Evolutionary conservation across 2,113 vertebrate genomes (phyloP).

Genomic region (Salvelinus alpinus): DNA sequence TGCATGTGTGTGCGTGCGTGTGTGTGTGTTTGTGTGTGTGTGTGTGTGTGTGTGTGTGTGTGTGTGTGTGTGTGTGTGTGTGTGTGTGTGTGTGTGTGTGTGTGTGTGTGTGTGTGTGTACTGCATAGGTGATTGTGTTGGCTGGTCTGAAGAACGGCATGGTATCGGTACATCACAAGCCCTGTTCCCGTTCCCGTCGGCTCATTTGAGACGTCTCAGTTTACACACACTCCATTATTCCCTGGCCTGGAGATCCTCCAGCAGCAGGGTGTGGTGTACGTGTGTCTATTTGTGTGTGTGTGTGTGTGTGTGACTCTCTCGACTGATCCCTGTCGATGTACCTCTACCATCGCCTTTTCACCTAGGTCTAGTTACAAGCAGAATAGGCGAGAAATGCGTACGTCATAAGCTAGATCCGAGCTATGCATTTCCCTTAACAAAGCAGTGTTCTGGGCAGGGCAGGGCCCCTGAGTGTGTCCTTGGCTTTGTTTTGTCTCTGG

Average conservation of each 20-base stretch:
- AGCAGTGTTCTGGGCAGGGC: slow-evolving; percentile 11
- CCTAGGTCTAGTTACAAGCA: not conserved
- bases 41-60: slow-evolving; percentile 4
- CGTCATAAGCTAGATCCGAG: too few relatives aligned
- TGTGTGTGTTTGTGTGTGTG: slow-evolving; percentile 8
- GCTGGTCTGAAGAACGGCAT: slow-evolving; percentile 22
- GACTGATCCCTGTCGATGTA: not conserved
- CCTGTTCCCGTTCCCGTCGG: slow-evolving; percentile 49
- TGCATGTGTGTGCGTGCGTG: slow-evolving; percentile 10
- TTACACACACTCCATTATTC: slow-evolving; percentile 60
- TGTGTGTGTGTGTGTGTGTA: not conserved
- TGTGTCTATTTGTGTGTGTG: slow-evolving; percentile 8
- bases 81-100: not conserved
- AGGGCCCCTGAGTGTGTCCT: not conserved
- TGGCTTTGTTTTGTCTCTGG: slow-evolving; percentile 16
- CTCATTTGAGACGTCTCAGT: slow-evolving; percentile 57
- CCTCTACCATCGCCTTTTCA: not conserved
- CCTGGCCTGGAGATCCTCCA: slow-evolving; percentile 45
- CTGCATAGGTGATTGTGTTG: not conserved
- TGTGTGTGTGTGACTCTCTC: slow-evolving; percentile 9
- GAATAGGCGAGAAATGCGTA: too few relatives aligned
- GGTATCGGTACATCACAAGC: slow-evolving; percentile 23
- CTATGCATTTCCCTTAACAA: too few relatives aligned
- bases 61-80: not conserved
- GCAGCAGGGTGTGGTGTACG: slow-evolving; percentile 21